phyloP scores from a whole-genome alignment of 2,797 vertebrate species.

The Arremon brunneinucha region DNA sequence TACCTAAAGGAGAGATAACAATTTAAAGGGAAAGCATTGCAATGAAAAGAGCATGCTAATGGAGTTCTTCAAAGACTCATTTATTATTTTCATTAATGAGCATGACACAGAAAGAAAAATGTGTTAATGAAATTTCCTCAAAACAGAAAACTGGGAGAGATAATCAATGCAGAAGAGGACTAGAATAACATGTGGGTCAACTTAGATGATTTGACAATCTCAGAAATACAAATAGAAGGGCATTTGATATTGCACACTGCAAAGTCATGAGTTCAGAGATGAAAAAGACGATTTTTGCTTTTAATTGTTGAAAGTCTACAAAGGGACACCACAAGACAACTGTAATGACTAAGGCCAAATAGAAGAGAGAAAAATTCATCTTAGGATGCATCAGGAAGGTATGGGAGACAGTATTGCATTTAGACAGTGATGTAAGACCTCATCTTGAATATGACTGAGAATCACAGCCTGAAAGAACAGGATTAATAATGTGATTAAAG shows the following conservation, averaged over 20 bases:
- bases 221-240: neutral
- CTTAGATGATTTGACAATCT: neutral
- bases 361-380: neutral
- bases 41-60: constrained; percentile 16
- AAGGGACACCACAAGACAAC: neutral
- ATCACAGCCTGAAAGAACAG: neutral
- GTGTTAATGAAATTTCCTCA: constrained; percentile 16
- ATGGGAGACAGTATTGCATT: neutral
- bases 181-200: neutral
- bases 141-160: constrained; percentile 15
- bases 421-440: neutral
- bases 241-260: neutral
- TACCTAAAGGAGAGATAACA: constrained; percentile 5
- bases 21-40: constrained; percentile 20
- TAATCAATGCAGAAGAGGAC: neutral
- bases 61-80: constrained; percentile 11
- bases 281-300: neutral
- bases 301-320: neutral
- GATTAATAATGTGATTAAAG: neutral
- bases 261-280: neutral
- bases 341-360: neutral
- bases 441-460: neutral
- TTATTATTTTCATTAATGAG: constrained; percentile 33
- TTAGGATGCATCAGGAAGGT: neutral
- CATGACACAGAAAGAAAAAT: neutral